Conservation (phyloP, 2,797 vertebrate genomes). For the Brotula barbata region DNA sequence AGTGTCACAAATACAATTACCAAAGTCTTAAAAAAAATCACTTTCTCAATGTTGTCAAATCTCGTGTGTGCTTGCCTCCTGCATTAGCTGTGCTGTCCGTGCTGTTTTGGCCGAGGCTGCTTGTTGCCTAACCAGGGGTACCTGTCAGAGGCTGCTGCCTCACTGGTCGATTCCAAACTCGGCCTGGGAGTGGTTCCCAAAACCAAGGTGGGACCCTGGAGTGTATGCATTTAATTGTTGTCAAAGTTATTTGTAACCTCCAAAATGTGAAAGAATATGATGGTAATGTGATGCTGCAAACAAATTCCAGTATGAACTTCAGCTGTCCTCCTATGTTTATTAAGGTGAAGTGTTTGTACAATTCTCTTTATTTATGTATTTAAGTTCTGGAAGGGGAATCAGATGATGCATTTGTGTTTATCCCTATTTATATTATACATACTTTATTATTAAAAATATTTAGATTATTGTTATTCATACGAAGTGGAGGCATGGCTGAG, state of each 20-base stretch:
- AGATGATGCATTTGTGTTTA: too few species aligned
- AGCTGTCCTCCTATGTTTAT: too few species aligned
- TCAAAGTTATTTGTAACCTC: background rate
- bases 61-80: background rate
- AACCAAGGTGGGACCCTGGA: slow-evolving; percentile 85
- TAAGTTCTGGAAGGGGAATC: too few species aligned
- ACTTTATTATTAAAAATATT: too few species aligned
- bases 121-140: slow-evolving; percentile 97
- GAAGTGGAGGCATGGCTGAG: background rate
- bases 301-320: too few species aligned
- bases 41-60: background rate
- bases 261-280: too few species aligned
- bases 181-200: slow-evolving; percentile 92
- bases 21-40: too few species aligned
- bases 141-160: slow-evolving; percentile 94
- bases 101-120: slow-evolving; percentile 97
- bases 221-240: background rate
- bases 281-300: too few species aligned
- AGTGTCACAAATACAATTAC: background rate
- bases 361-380: too few species aligned
- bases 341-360: too few species aligned
- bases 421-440: too few species aligned
- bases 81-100: slow-evolving; percentile 88
- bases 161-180: slow-evolving; percentile 91
- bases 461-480: too few species aligned